Conservation (phyloP, 2,797 vertebrate species). For the Garrulus glandarius region DNA sequence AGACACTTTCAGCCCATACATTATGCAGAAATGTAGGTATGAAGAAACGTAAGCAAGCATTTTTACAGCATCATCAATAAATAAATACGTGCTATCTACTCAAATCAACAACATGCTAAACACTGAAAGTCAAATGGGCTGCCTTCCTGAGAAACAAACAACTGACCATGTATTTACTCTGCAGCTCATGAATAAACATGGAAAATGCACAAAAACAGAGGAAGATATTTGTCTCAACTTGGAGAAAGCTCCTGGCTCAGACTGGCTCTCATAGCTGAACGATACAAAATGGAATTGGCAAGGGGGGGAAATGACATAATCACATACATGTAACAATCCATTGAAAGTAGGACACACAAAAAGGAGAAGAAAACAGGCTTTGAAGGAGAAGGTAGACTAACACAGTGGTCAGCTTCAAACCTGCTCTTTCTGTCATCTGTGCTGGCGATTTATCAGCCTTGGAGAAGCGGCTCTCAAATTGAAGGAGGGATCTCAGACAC, state of each 20-base stretch:
- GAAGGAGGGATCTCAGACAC: neutral
- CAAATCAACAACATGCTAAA: constrained; percentile 50
- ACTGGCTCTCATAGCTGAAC: constrained; percentile 62
- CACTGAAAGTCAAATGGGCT: constrained; percentile 69
- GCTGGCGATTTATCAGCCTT: neutral
- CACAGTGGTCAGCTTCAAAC: constrained; percentile 39
- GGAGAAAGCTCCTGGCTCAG: constrained; percentile 64
- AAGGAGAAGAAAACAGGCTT: constrained; percentile 62
- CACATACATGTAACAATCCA: constrained; percentile 70
- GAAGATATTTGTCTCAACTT: constrained; percentile 66
- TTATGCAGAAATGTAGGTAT: constrained; percentile 53
- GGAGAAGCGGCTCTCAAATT: neutral
- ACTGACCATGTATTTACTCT: constrained; percentile 69
- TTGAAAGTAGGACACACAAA: constrained; percentile 70
- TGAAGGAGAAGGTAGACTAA: constrained; percentile 60
- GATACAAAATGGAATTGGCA: constrained; percentile 70
- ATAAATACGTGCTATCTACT: constrained; percentile 44
- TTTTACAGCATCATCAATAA: constrained; percentile 62
- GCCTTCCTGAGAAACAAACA: constrained; percentile 69
- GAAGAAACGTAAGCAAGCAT: constrained; percentile 47
- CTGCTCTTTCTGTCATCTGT: neutral
- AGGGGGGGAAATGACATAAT: constrained; percentile 70
- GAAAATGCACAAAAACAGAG: constrained; percentile 17
- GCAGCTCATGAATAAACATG: constrained; percentile 73
- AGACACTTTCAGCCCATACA: constrained; percentile 41